A percentile compares a stretch with the other conserved stretches of the same genome.
These are phyloP conservation scores for Drosophila sucinea DNA, from an alignment of 1,140 invertebrate species.

Conservation along the genomic window DNA sequence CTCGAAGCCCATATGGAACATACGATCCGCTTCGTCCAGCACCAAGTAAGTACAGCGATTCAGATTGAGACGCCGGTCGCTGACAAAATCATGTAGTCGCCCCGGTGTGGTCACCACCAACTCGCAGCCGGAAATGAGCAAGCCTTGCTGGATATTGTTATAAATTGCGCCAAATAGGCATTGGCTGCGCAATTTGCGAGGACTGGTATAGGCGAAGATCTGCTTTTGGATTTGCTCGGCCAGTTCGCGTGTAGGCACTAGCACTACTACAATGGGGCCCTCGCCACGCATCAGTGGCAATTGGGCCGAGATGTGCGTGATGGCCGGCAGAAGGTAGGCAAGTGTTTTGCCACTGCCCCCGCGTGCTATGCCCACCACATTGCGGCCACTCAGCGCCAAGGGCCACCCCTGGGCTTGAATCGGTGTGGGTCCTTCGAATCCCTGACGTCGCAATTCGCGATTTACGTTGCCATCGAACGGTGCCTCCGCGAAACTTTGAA, in stretches of 20 bases:
- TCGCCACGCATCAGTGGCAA: constrained; percentile 89
- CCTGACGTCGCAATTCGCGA: constrained; percentile 68
- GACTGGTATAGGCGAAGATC: constrained; percentile 91
- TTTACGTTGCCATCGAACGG: neutral
- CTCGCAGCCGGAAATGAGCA: constrained; percentile 91
- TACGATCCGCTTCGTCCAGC: constrained; percentile 97
- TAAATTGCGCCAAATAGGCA: constrained; percentile 97
- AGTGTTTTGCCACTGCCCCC: constrained; percentile 89
- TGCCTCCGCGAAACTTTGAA: neutral
- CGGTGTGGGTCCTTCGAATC: constrained; percentile 90
- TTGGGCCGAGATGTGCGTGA: constrained; percentile 95
- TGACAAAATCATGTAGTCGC: constrained; percentile 96
- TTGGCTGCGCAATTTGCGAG: constrained; percentile 90
- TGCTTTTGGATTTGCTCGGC: constrained; percentile 96
- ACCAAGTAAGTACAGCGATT: constrained; percentile 95
- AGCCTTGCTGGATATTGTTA: constrained; percentile 90
- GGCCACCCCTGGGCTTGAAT: constrained; percentile 95
- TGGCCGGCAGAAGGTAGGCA: constrained; percentile 89
- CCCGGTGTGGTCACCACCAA: constrained; percentile 96
- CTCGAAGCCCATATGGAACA: constrained; percentile 99
- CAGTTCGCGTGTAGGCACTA: constrained; percentile 95
- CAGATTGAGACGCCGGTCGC: constrained; percentile 92
- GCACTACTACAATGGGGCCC: constrained; percentile 93
- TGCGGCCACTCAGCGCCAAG: constrained; percentile 92
- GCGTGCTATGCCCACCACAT: constrained; percentile 85